A percentile compares a stretch with the other conserved stretches of the same genome.
Evolutionary conservation across 1,140 invertebrate genomes (phyloP).

Genomic region (Drosophila suzukii): DNA sequence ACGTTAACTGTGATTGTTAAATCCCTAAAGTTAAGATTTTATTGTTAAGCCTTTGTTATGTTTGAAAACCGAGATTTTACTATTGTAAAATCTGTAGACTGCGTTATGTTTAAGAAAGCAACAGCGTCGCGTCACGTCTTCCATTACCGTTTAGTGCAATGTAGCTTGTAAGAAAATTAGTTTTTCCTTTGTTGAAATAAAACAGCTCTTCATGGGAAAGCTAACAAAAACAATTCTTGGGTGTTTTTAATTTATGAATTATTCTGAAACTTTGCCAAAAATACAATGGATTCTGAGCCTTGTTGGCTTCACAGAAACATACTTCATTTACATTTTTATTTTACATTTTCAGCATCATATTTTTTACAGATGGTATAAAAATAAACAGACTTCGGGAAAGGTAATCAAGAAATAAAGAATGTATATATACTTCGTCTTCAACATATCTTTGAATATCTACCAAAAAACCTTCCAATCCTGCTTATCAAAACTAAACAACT

Average conservation of each 20-base stretch:
- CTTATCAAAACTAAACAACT: too few relatives aligned
- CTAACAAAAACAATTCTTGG: constrained; percentile 23
- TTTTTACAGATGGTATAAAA: too few relatives aligned
- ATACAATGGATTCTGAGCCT: not conserved
- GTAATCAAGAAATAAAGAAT: too few relatives aligned
- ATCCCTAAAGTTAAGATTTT: not conserved
- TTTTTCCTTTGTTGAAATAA: constrained; percentile 49
- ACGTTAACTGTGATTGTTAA: constrained; percentile 43
- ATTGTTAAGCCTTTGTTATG: constrained; percentile 37
- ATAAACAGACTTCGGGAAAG: not conserved
- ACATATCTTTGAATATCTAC: too few relatives aligned
- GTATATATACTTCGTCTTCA: too few relatives aligned
- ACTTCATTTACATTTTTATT: not conserved
- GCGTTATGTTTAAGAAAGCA: constrained; percentile 35
- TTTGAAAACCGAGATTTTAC: constrained; percentile 9
- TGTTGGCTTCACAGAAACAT: not conserved
- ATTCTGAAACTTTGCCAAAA: too few relatives aligned
- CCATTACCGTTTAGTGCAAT: constrained; percentile 46
- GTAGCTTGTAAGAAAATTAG: constrained; percentile 35
- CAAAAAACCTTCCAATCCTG: too few relatives aligned
- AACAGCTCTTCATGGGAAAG: constrained; percentile 43
- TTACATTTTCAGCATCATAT: too few relatives aligned
- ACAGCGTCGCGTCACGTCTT: constrained; percentile 57
- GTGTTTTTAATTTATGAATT: not conserved
- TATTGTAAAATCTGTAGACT: constrained; percentile 19